These are phyloP conservation scores for Netelia melanura DNA, from an alignment of 2,888 invertebrate genomes.

Conservation along the genomic window DNA sequence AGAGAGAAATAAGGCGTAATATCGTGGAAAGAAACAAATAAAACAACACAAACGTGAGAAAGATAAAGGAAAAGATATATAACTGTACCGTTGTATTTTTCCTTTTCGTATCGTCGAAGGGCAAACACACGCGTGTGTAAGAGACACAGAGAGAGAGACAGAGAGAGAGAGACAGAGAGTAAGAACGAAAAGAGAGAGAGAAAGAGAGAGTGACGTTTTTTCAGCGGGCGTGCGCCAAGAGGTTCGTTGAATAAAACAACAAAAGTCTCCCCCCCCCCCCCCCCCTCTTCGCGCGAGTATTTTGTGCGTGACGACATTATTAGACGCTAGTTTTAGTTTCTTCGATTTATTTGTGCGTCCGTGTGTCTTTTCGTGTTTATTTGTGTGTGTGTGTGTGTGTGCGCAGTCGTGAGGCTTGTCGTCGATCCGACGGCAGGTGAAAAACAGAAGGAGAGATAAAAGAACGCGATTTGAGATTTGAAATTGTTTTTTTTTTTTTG, in stretches of 20 bases:
- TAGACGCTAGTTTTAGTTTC: too few species aligned
- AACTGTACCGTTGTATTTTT: not conserved
- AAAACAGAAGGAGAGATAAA: not conserved
- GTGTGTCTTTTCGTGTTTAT: not conserved
- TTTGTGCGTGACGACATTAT: too few species aligned
- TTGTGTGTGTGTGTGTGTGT: not conserved
- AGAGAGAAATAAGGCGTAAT: not conserved
- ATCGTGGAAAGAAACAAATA: constrained; percentile 14
- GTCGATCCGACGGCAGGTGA: constrained; percentile 9
- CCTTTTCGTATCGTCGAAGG: not conserved
- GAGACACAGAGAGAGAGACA: not conserved
- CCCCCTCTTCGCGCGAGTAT: too few species aligned
- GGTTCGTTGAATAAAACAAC: constrained; percentile 12
- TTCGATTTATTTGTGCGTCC: too few species aligned
- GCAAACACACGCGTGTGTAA: not conserved
- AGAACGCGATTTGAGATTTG: not conserved
- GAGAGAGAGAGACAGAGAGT: not conserved
- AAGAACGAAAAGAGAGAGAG: not conserved
- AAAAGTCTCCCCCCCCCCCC: too few species aligned
- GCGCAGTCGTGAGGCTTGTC: not conserved
- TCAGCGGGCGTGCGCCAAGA: constrained; percentile 27
- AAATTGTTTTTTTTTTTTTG: not conserved
- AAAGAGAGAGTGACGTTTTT: constrained; percentile 44
- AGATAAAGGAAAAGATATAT: constrained; percentile 2
- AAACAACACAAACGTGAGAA: not conserved